Percentiles rank a stretch among this genome's conserved stretches.
These are phyloP conservation scores for Corydoras maculifer DNA, from an alignment of 2,113 vertebrate species.

Conservation along the genomic window DNA sequence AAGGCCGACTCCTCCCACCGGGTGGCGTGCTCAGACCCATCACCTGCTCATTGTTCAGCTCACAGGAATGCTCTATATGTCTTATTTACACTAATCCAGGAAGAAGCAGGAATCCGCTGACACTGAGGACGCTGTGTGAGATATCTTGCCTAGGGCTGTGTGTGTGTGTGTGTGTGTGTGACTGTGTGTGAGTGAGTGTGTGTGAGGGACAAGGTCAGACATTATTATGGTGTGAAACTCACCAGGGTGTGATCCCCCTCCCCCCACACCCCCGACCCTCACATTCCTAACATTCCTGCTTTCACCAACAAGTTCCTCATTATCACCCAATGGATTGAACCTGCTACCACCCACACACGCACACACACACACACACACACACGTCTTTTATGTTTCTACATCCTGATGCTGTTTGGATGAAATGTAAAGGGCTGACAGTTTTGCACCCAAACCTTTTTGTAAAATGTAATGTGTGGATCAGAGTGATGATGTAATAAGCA, in stretches of 20 bases:
- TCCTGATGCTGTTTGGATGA: too few relatives aligned
- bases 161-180: neutral
- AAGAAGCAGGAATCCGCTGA: neutral
- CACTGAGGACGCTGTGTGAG: neutral
- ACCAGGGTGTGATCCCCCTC: slow-evolving; percentile 58
- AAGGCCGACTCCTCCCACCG: too few relatives aligned
- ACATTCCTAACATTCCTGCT: slow-evolving; percentile 69
- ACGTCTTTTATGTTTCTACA: too few relatives aligned
- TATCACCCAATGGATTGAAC: neutral
- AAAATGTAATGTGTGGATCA: too few relatives aligned
- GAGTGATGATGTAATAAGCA: too few relatives aligned
- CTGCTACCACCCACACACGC: neutral
- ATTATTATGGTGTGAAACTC: slow-evolving; percentile 60
- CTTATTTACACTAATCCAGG: neutral
- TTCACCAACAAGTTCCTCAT: slow-evolving; percentile 50
- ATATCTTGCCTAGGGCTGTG: neutral
- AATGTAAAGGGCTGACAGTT: too few relatives aligned
- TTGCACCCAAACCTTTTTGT: too few relatives aligned
- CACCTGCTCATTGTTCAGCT: too few relatives aligned
- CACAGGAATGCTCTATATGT: too few relatives aligned
- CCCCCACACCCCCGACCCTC: slow-evolving; percentile 19
- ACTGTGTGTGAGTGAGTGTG: slow-evolving; percentile 1
- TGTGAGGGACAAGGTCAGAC: slow-evolving; percentile 31
- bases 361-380: too few relatives aligned
- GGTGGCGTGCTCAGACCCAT: too few relatives aligned